Evolutionary conservation across 2,888 invertebrate species (phyloP), one percentile per base, ranked within the genome.

Genomic region (Dicyrtoma fusca): DNA sequence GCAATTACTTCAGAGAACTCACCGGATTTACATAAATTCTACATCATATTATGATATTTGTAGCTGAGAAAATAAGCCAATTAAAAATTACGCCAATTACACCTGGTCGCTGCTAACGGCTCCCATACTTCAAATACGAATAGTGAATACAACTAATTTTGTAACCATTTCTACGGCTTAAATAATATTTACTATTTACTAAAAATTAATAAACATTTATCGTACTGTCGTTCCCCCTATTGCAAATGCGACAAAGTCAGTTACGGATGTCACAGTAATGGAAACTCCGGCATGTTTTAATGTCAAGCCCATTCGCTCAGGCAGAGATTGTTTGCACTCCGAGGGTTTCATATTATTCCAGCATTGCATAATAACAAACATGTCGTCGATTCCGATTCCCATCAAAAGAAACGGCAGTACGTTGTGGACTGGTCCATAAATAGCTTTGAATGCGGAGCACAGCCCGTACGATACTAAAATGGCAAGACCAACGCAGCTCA

Each of bases 351-450:
- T 80, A 81, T 90, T 88, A 75, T 89, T 88, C 90, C 90, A 91
- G 82, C 90, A 89, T 21, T 91, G 89, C 85, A 90, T 88, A 85
- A 93, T 91, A 0, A 94, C 91, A 83, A 94, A 92, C 88, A 92
- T 91, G 82, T 94, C 93, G 81, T 93, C 93, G 25, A 93, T 89
- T 81, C 87, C 87, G 79, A 92, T 87, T 75, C 92, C 92, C 87
- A 93, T 88, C 17, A 94, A 83, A 72, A 94, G 86, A 83, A 94
- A 92, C 6, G 92, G 92, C 74, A 93, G 84, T 14, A 92, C 90
- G 11, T 91, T 89, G 83, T 94, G 92, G 0, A 93, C 89, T 0
- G 92, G 92, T 0, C 92, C 92, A 83, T 91, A 92, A 42, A 90
- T 87, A 45, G 92, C 85, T 8, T 90, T 89, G 71, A 90, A 82